Evolutionary conservation across 2,113 vertebrate genomes (phyloP), one percentile per base, ranked within the genome.

Genomic region (Dicentrarchus labrax): DNA sequence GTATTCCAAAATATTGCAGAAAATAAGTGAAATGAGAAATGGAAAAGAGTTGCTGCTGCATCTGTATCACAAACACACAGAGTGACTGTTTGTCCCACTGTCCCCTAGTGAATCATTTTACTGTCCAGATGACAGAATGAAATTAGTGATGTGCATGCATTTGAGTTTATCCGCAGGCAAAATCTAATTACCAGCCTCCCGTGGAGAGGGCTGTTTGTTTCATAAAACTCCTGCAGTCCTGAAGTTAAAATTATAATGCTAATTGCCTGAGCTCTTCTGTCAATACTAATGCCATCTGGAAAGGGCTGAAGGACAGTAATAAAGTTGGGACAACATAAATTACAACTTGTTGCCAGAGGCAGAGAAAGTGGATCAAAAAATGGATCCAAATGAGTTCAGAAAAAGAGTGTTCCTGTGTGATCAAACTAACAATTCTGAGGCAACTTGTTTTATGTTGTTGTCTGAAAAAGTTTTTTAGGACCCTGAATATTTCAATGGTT

Each of bases 281-380:
- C 86, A 75, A 82, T 90, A 70, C 82, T 77, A 73, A 83, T 76
- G 77, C 50, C 85, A 78, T 86, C 90, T 88, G 90, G 78, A 78
- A 70, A 77, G 57, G 83, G 57, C 9, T 11, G 80, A 66, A 15
- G 68, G 69, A 78, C 54, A 53, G 17, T 16, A 56, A 60, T 67
- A 68, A 88, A 59, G 59, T 51, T 19, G 69, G 59, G 53, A 82
- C 60, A 8, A 36, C 39, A 51, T n/a, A 56, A 71, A 67, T 51
- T 72, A 67, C 74, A 72, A 78, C 60, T 78, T 65, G 78, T 73
- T 64, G 86, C 82, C 66, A 22, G 64, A 72, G 76, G 82, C 85
- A 10, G 41, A 39, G 47, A 71, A 41, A 53, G 9, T 11, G 70
- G 4, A n/a, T 77, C 4, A 24, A 50, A 79, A 38, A 15, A 59